Conservation (phyloP, 2,888 invertebrate genomes). For the Carterocephalus palaemon region DNA sequence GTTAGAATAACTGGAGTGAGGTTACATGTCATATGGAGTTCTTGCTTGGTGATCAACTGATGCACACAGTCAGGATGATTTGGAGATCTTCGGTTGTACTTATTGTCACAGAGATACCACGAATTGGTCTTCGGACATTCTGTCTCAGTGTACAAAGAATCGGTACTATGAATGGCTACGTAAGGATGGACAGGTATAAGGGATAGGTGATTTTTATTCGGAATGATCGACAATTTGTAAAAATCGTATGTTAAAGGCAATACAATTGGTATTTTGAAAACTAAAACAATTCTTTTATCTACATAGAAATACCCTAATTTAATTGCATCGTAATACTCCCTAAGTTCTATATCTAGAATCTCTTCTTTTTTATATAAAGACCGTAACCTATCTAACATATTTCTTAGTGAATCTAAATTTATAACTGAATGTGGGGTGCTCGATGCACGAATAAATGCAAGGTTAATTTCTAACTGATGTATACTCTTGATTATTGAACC, state of each 20-base stretch:
- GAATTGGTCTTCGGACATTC: slow-evolving; percentile 5
- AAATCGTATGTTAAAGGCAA: too few relatives aligned
- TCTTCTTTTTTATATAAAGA: too few relatives aligned
- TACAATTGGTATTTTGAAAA: too few relatives aligned
- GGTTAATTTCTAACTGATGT: slow-evolving; percentile 26
- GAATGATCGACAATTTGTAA: too few relatives aligned
- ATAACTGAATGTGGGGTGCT: slow-evolving; percentile 27
- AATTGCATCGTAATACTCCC: too few relatives aligned
- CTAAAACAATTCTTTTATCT: too few relatives aligned
- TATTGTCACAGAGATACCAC: slow-evolving; percentile 2
- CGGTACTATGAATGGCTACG: not conserved
- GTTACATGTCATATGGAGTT: not conserved
- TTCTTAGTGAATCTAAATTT: too few relatives aligned
- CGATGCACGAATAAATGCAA: slow-evolving; percentile 30
- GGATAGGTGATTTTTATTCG: too few relatives aligned
- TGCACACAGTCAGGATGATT: slow-evolving; percentile 1
- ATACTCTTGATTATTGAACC: slow-evolving; percentile 19
- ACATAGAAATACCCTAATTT: too few relatives aligned
- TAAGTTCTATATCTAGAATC: too few relatives aligned
- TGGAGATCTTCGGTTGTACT: not conserved
- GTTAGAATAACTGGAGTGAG: not conserved
- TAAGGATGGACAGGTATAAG: not conserved
- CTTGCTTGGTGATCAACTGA: not conserved
- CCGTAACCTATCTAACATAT: too few relatives aligned
- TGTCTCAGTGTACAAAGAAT: slow-evolving; percentile 4